phyloP scores from a whole-genome alignment of 2,888 invertebrate species.

The Lasioglossum marginatum region DNA sequence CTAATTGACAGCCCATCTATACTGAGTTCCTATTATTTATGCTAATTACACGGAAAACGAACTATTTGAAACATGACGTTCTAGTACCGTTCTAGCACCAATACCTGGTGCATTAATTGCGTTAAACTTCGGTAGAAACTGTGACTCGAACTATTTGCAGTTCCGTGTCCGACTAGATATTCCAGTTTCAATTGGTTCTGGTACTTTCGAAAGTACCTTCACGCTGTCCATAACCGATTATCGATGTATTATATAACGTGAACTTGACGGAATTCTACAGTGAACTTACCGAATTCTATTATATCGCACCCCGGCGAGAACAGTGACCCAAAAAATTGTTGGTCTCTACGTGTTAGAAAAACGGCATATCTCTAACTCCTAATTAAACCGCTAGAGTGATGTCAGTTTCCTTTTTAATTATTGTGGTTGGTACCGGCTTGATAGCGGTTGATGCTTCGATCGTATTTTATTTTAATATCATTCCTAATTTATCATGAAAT shows the following conservation, averaged over 20 bases:
- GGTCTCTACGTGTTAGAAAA: too few species aligned
- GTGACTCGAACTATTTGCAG: background rate
- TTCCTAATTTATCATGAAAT: too few species aligned
- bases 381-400: too few species aligned
- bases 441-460: too few species aligned
- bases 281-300: background rate
- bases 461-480: too few species aligned
- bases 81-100: too few species aligned
- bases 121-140: background rate
- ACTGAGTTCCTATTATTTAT: background rate
- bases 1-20: background rate
- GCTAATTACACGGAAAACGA: background rate
- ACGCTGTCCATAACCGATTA: conserved; percentile 13
- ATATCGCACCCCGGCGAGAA: too few species aligned
- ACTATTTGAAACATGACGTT: background rate
- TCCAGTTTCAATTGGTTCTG: conserved; percentile 26
- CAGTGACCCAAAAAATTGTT: too few species aligned
- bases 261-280: background rate
- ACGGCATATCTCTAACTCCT: too few species aligned
- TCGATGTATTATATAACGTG: conserved; percentile 13
- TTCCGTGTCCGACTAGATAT: conserved; percentile 23
- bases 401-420: too few species aligned
- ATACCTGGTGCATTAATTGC: too few species aligned
- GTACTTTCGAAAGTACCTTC: conserved; percentile 25
- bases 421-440: too few species aligned